A percentile compares a stretch with the other conserved stretches of the same genome.
Evolutionary conservation across 2,113 vertebrate species (phyloP).

Genomic region (Monopterus albus): DNA sequence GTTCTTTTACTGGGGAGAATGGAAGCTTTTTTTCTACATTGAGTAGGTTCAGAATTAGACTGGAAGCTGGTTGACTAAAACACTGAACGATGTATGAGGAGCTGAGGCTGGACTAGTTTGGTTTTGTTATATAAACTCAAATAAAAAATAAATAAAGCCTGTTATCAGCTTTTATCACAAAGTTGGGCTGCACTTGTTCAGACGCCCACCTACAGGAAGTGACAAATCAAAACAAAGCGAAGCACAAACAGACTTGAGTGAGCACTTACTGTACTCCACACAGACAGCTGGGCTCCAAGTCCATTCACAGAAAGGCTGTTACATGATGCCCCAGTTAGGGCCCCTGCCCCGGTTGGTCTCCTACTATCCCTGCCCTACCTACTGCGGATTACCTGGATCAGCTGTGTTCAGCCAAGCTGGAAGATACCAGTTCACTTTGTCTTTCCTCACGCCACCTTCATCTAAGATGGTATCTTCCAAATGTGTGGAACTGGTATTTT

Average conservation of each 20-base stretch:
- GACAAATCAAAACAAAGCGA: constrained; percentile 44
- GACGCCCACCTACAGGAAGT: constrained; percentile 62
- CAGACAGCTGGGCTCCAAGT: constrained; percentile 19
- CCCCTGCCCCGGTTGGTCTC: no score
- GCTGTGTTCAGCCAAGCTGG: no score
- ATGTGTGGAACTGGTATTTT: no score
- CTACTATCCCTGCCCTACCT: no score
- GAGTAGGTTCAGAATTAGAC: neutral
- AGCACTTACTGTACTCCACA: neutral
- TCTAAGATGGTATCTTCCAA: no score
- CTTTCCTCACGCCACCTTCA: no score
- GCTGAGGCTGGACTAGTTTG: neutral
- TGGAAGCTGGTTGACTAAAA: neutral
- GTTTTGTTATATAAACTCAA: neutral
- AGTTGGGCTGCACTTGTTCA: constrained; percentile 16
- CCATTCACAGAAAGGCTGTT: constrained; percentile 14
- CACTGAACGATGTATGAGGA: neutral
- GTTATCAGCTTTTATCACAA: neutral
- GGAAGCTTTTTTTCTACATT: neutral
- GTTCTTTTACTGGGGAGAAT: constrained; percentile 5
- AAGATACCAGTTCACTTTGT: no score
- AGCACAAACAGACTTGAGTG: constrained; percentile 9
- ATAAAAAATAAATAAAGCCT: neutral
- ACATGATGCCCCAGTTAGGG: no score
- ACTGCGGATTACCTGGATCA: no score